phyloP scores from a whole-genome alignment of 2,888 invertebrate genomes.

The Odontothrips loti region DNA sequence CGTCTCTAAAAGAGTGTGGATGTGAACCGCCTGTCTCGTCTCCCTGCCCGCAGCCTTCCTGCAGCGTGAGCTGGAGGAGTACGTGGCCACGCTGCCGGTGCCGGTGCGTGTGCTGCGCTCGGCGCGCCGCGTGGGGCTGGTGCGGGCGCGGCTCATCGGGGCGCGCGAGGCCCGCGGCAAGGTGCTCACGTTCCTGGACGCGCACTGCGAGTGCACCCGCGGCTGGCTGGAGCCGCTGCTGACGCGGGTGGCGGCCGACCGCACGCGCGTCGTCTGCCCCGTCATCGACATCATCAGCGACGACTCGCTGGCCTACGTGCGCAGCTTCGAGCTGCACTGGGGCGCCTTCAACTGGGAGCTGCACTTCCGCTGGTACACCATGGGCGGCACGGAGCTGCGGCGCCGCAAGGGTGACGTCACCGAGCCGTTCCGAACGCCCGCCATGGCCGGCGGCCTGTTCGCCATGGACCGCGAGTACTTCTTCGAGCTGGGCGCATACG shows the following conservation, averaged over 20 bases:
- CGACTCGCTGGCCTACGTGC: slow-evolving; percentile 90
- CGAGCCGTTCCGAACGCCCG: slow-evolving; percentile 66
- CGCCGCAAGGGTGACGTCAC: slow-evolving; percentile 46
- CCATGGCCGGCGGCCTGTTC: slow-evolving; percentile 94
- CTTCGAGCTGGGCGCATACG: slow-evolving; percentile 73
- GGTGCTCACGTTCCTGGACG: slow-evolving; percentile 84
- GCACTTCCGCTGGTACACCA: slow-evolving; percentile 82
- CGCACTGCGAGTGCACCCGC: slow-evolving; percentile 84
- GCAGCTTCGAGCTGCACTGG: slow-evolving; percentile 94
- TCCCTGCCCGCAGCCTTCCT: slow-evolving; percentile 54
- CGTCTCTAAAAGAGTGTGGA: too few species aligned
- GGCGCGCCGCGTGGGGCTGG: slow-evolving; percentile 66
- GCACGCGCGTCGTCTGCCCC: slow-evolving; percentile 68
- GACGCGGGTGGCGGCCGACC: slow-evolving; percentile 59
- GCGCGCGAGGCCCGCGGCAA: slow-evolving; percentile 66
- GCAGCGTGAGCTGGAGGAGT: slow-evolving; percentile 61
- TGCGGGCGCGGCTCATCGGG: slow-evolving; percentile 76
- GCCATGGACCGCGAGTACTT: slow-evolving; percentile 81
- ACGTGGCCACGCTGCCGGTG: slow-evolving; percentile 59
- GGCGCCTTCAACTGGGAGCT: slow-evolving; percentile 98
- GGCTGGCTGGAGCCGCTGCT: slow-evolving; percentile 77
- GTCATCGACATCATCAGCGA: slow-evolving; percentile 94
- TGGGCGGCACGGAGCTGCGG: slow-evolving; percentile 54
- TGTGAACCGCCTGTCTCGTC: not conserved
- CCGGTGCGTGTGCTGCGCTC: slow-evolving; percentile 63